phyloP scores from a whole-genome alignment of 2,888 invertebrate species.

The Clepsis dumicolana region DNA sequence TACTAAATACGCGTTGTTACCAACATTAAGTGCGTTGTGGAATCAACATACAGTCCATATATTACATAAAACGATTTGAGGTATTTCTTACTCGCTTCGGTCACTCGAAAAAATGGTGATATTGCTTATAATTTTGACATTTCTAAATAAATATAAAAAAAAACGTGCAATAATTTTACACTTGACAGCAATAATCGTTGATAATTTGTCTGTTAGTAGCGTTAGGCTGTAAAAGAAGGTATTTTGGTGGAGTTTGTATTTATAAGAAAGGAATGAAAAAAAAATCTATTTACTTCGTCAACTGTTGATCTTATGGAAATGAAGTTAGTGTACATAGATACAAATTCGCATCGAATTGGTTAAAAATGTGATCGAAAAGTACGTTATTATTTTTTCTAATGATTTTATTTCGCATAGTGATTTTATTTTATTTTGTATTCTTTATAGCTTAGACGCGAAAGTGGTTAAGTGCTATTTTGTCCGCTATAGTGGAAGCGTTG shows the following conservation, averaged over 20 bases:
- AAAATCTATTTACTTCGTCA: background rate
- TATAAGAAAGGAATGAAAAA: background rate
- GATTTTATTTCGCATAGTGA: slow-evolving; percentile 68
- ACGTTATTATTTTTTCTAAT: slow-evolving; percentile 74
- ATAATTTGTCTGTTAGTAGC: slow-evolving; percentile 23
- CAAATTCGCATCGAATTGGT: slow-evolving; percentile 41
- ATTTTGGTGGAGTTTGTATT: slow-evolving; percentile 31
- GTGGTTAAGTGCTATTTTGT: slow-evolving; percentile 61
- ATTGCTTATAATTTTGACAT: slow-evolving; percentile 32
- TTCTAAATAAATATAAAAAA: slow-evolving; percentile 12
- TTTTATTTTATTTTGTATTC: slow-evolving; percentile 68
- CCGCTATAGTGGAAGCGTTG: slow-evolving; percentile 46
- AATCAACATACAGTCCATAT: too few relatives aligned
- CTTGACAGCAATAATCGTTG: slow-evolving; percentile 32
- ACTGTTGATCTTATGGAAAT: too few relatives aligned
- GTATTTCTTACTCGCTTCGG: slow-evolving; percentile 17
- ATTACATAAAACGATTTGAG: too few relatives aligned
- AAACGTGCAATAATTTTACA: slow-evolving; percentile 41
- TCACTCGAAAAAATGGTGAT: slow-evolving; percentile 34
- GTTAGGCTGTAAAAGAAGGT: slow-evolving; percentile 29
- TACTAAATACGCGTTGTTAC: too few relatives aligned
- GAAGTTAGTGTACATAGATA: too few relatives aligned
- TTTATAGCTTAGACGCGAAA: slow-evolving; percentile 61
- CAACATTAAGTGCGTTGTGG: too few relatives aligned
- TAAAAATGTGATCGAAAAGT: slow-evolving; percentile 67